These are phyloP conservation scores for Sebastes baramenuke DNA, from an alignment of 2,797 vertebrate genomes.

Conservation along the genomic window DNA sequence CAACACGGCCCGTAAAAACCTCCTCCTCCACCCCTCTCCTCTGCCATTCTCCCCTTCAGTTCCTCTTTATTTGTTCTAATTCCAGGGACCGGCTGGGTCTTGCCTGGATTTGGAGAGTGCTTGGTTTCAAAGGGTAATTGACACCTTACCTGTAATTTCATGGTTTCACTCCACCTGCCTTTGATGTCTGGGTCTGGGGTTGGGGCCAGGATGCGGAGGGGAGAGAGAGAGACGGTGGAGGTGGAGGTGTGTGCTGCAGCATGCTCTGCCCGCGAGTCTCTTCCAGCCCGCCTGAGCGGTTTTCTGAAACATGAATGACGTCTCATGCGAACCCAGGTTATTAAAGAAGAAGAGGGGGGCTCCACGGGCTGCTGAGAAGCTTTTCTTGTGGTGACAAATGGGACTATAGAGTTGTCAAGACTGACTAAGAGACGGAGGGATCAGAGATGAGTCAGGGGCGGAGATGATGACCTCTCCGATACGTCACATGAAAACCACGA, in stretches of 20 bases:
- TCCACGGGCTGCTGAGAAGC: constrained; percentile 11
- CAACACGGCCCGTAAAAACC: constrained; percentile 77
- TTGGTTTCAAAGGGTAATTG: constrained; percentile 89
- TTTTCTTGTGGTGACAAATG: constrained; percentile 69
- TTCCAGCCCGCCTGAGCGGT: constrained; percentile 38
- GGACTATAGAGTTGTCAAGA: constrained; percentile 39
- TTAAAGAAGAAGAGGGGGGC: constrained; percentile 39
- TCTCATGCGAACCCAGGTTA: constrained; percentile 59
- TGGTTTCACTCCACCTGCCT: constrained; percentile 88
- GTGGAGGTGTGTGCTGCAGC: constrained; percentile 40
- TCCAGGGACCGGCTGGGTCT: constrained; percentile 86
- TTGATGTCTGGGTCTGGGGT: constrained; percentile 84
- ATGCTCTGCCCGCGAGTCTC: constrained; percentile 52
- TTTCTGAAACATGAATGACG: constrained; percentile 59
- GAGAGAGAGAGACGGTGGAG: constrained; percentile 26
- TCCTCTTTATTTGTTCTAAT: constrained; percentile 85
- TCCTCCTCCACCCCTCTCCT: constrained; percentile 54
- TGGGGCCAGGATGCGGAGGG: constrained; percentile 67
- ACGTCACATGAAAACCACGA: constrained; percentile 29
- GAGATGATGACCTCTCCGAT: constrained; percentile 28
- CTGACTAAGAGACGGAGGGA: constrained; percentile 35
- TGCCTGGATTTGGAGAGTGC: constrained; percentile 86
- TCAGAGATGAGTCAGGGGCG: constrained; percentile 46
- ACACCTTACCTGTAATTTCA: constrained; percentile 90
- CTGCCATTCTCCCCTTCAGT: constrained; percentile 72